Evolutionary conservation across 2,888 invertebrate genomes (phyloP).

Genomic region (Amphimallon solstitiale): DNA sequence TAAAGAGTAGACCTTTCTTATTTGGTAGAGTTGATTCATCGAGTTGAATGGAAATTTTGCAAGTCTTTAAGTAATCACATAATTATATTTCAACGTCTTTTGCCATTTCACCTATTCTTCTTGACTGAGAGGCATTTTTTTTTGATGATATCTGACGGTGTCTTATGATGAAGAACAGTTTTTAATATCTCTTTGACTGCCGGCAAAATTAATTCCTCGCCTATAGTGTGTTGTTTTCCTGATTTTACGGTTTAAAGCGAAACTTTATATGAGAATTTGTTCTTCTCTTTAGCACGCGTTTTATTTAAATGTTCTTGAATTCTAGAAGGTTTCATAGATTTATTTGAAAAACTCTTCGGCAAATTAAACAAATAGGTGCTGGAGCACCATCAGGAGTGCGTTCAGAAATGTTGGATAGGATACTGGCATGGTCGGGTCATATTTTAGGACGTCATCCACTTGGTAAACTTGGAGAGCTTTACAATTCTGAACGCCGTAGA

Average conservation of each 20-base stretch:
- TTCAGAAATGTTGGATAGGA: too few relatives aligned
- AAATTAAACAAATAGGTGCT: slow-evolving; percentile 10
- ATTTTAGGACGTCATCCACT: too few relatives aligned
- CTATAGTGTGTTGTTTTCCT: slow-evolving; percentile 50
- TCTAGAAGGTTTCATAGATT: slow-evolving; percentile 17
- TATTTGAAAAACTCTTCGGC: slow-evolving; percentile 10
- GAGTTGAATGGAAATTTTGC: slow-evolving; percentile 56
- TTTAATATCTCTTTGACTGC: slow-evolving; percentile 47
- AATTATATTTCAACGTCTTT: slow-evolving; percentile 48
- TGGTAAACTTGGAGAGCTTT: too few relatives aligned
- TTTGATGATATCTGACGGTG: slow-evolving; percentile 53
- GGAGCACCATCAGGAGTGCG: not conserved
- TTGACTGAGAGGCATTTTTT: slow-evolving; percentile 54
- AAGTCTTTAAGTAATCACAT: slow-evolving; percentile 46
- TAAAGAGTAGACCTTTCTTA: not conserved
- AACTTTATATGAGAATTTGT: slow-evolving; percentile 44
- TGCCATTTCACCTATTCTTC: slow-evolving; percentile 56
- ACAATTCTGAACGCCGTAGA: too few relatives aligned
- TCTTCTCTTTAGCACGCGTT: slow-evolving; percentile 13
- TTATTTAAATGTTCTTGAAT: slow-evolving; percentile 7
- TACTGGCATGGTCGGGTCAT: too few relatives aligned
- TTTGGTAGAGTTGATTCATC: slow-evolving; percentile 54
- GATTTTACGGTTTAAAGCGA: slow-evolving; percentile 45
- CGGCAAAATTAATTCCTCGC: slow-evolving; percentile 47
- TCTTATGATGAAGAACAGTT: slow-evolving; percentile 38